Evolutionary conservation across 92 coral and sea anemone genomes (phyloP), one percentile per base, ranked within the genome.

Genomic region (Diadumene lineata): DNA sequence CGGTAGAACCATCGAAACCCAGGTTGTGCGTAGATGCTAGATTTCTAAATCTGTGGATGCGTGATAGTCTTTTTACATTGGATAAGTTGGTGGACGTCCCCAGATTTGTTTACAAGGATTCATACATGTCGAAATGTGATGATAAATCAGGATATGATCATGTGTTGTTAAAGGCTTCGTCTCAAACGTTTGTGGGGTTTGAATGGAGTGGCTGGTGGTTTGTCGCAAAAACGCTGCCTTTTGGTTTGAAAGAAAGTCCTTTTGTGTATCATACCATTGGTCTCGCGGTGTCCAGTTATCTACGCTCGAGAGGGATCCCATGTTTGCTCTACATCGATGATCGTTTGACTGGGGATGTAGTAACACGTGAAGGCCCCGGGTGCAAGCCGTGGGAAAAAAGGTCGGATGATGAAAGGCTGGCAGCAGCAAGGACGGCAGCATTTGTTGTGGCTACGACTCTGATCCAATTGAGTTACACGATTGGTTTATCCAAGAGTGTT

Each of bases 301-400:
- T 64, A 31, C 43, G 72, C 8, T 19, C 27, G 3, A 27, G 2
- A 1, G 68, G 68, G 6, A 32, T 62, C 25, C 30, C 68, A 9
- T 65, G 73, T 31, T 64, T 75, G 0, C 61, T 64, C 28, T 76
- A 76, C 55, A 76, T 76, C 2, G 81, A 76, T 22, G 74, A 76
- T 48, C 77, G 76, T 17, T 23, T 57, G 6, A 74, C 58, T 43
- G 69, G 68, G 0, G 53, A 74, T 21, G 1, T 74, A 13, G 10
- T 62, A 0, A 33, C 69, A 7, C 32, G 13, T 7, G 23, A 21
- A 15, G 67, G 78, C 26, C 67, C 43, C 18, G 56, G 66, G 78
- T 62, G 73, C 27, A n/a, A 1, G 19, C 68, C 68, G 7, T 13
- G 2, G 3, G 1, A 11, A n/a, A 3, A 27, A 3, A 3, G 68